A percentile compares a stretch with the other conserved stretches of the same genome.
Evolutionary conservation across 2,113 vertebrate genomes (phyloP).

Genomic region (Atlantisia rogersi): DNA sequence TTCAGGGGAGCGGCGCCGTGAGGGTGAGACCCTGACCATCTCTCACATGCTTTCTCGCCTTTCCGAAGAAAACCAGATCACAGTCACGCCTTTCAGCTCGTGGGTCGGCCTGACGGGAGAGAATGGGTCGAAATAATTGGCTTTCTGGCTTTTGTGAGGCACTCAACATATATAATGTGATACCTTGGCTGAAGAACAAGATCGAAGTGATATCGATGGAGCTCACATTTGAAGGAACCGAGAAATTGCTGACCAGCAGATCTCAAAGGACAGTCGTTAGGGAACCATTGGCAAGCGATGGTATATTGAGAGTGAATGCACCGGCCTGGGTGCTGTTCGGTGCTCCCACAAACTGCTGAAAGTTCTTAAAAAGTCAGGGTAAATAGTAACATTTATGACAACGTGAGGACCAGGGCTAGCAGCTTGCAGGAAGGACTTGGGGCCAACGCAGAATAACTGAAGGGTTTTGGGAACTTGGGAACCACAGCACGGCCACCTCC

Average conservation of each 20-base stretch:
- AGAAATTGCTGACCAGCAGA: slow-evolving; percentile 45
- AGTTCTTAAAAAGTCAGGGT: neutral
- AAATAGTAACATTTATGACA: neutral
- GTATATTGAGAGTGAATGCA: neutral
- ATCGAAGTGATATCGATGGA: slow-evolving; percentile 10
- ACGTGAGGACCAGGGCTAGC: neutral
- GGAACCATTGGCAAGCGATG: neutral
- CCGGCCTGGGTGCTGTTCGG: neutral
- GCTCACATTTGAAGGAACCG: slow-evolving; percentile 11
- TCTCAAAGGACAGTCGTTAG: slow-evolving; percentile 19
- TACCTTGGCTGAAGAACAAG: slow-evolving; percentile 14
- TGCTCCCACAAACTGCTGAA: neutral
- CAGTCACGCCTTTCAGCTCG: too few species aligned
- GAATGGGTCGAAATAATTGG: neutral
- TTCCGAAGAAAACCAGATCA: neutral
- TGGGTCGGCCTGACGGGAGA: neutral
- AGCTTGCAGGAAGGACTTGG: neutral
- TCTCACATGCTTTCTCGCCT: neutral
- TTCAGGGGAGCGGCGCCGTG: neutral
- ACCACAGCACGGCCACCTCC: neutral
- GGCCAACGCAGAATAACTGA: neutral
- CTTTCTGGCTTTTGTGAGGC: neutral
- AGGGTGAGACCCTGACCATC: too few species aligned
- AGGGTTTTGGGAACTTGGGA: neutral
- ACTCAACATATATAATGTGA: neutral